Conservation (phyloP, 2,888 invertebrate genomes). For the Eristalis arbustorum region DNA sequence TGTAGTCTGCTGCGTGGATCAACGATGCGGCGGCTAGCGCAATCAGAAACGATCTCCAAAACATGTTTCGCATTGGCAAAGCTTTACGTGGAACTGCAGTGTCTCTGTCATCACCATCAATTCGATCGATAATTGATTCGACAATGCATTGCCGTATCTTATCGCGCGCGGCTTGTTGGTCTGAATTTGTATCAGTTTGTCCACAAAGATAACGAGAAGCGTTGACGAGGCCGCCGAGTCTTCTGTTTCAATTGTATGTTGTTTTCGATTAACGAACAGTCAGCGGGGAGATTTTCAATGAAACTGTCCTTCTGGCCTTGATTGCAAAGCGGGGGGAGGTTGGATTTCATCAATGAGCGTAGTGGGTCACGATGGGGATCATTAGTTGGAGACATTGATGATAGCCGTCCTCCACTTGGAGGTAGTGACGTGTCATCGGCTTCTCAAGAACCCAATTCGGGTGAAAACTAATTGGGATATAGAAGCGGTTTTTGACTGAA, state of each 20-base stretch:
- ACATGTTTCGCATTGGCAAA: slow-evolving; percentile 31
- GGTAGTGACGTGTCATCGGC: too few relatives aligned
- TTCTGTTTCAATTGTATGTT: background rate
- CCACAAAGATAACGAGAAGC: background rate
- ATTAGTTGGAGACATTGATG: too few relatives aligned
- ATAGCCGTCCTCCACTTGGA: too few relatives aligned
- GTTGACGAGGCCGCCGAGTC: background rate
- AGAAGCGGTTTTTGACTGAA: too few relatives aligned
- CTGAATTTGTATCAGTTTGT: background rate
- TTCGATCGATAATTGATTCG: slow-evolving; percentile 6
- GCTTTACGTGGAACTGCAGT: slow-evolving; percentile 32
- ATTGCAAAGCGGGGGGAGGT: too few relatives aligned
- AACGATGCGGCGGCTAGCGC: background rate
- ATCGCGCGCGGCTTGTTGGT: background rate
- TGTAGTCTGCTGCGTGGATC: slow-evolving; percentile 32
- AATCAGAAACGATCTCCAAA: background rate
- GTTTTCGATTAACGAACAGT: too few relatives aligned
- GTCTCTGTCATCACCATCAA: background rate
- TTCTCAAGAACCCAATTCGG: too few relatives aligned
- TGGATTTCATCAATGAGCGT: too few relatives aligned
- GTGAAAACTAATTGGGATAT: too few relatives aligned
- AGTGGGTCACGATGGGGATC: too few relatives aligned
- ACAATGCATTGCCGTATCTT: background rate
- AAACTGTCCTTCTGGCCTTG: too few relatives aligned
- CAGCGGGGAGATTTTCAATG: too few relatives aligned